Percentiles rank a stretch among this genome's conserved stretches.
Conservation (phyloP, 2,888 invertebrate species). For the Meloe dianella region DNA sequence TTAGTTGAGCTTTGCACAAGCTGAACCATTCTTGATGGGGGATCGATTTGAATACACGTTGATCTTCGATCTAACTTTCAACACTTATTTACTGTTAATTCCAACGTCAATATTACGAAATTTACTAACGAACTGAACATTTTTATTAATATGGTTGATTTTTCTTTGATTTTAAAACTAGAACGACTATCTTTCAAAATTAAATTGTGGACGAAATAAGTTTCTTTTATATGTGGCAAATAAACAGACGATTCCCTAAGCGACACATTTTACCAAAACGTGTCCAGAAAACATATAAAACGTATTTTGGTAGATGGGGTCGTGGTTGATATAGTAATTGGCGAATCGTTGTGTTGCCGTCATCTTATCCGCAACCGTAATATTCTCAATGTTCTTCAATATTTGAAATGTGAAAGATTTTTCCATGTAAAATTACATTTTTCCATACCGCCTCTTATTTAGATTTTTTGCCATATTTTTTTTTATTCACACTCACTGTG, state of each 20-base stretch:
- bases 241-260: constrained; percentile 26
- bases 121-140: neutral
- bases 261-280: constrained; percentile 28
- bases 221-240: constrained; percentile 19
- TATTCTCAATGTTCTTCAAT: constrained; percentile 23
- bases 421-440: constrained; percentile 32
- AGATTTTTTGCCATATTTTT: neutral
- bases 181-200: constrained; percentile 9
- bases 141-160: neutral
- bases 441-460: neutral
- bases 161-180: neutral
- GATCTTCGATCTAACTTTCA: constrained; percentile 26
- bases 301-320: constrained; percentile 25
- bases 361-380: constrained; percentile 24
- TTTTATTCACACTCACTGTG: neutral
- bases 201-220: constrained; percentile 14
- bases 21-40: neutral
- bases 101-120: neutral
- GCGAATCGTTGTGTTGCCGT: constrained; percentile 23
- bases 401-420: constrained; percentile 34
- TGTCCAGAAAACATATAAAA: constrained; percentile 30
- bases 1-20: neutral
- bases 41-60: constrained; percentile 24
- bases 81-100: constrained; percentile 24
- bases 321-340: constrained; percentile 33